phyloP scores from a whole-genome alignment of 2,113 vertebrate genomes.

The Emberiza fucata region DNA sequence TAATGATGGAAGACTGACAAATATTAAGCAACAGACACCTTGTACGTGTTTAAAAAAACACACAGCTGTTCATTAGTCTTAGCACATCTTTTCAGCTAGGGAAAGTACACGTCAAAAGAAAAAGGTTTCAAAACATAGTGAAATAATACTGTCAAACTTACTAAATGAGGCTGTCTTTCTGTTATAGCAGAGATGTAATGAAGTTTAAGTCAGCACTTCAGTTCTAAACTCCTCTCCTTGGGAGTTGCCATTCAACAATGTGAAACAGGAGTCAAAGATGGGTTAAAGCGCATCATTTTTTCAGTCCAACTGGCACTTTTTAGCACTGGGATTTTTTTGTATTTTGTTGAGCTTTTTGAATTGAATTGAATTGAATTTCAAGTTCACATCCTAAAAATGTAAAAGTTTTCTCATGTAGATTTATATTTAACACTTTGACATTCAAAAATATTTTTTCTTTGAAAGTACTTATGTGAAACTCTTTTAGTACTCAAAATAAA shows the following conservation, averaged over 20 bases:
- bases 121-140: background rate
- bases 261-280: background rate
- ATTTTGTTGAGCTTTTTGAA: background rate
- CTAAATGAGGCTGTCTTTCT: background rate
- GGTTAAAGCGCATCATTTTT: background rate
- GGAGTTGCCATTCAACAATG: background rate
- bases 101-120: background rate
- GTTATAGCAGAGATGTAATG: background rate
- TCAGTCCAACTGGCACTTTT: background rate
- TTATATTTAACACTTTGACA: background rate
- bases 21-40: constrained; percentile 28
- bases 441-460: background rate
- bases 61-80: constrained; percentile 22
- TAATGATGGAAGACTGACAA: constrained; percentile 51
- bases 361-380: background rate
- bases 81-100: background rate
- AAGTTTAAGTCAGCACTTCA: background rate
- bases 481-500: background rate
- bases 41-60: background rate
- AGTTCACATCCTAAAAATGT: background rate
- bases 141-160: background rate
- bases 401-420: background rate
- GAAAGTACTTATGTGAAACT: background rate
- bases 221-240: background rate
- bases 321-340: rapidly evolving